Percentiles rank a stretch among this genome's conserved stretches.
Evolutionary conservation across 2,113 vertebrate species (phyloP).

Genomic region (Python bivittatus): DNA sequence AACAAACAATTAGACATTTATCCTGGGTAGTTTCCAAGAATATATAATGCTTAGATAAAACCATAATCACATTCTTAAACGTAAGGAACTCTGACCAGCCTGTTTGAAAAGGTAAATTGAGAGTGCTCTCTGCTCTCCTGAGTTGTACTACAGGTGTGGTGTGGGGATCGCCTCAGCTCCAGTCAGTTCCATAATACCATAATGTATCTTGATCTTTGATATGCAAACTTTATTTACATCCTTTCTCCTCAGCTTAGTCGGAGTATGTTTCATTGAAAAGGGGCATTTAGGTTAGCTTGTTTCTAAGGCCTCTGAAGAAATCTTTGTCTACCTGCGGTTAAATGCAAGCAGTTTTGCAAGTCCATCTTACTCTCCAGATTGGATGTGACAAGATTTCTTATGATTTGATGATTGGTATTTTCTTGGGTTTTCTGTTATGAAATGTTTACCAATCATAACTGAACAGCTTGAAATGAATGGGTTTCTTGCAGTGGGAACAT

Average conservation of each 20-base stretch:
- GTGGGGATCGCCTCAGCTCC: too few relatives aligned
- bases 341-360: neutral
- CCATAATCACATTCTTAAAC: neutral
- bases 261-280: neutral
- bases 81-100: neutral
- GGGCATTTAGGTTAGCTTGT: neutral
- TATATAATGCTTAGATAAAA: neutral
- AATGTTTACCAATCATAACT: conserved; percentile 42
- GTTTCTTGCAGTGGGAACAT: conserved; percentile 27
- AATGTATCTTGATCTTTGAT: neutral
- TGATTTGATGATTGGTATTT: neutral
- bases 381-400: neutral
- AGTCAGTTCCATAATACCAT: too few relatives aligned
- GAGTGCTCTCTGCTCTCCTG: neutral
- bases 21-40: neutral
- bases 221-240: neutral
- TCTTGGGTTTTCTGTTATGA: neutral
- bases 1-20: neutral
- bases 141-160: neutral
- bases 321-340: neutral
- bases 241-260: neutral
- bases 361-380: neutral
- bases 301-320: neutral
- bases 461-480: neutral
- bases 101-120: neutral